A percentile compares a stretch with the other conserved stretches of the same genome.
Conservation (phyloP, 2,888 invertebrate species). For the Trissolcus japonicus region DNA sequence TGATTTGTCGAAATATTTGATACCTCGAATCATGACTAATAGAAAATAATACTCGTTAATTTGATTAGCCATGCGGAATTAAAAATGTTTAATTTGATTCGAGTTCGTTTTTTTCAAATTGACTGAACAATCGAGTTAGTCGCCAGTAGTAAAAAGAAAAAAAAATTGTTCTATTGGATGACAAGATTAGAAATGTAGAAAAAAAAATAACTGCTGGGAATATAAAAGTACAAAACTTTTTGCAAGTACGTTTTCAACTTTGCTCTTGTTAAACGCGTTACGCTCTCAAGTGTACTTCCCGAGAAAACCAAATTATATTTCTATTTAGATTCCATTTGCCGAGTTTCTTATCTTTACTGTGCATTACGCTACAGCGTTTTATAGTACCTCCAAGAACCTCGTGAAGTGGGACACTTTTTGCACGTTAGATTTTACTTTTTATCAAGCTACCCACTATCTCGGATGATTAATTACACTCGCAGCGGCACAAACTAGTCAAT, state of each 20-base stretch:
- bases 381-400: slow-evolving; percentile 24
- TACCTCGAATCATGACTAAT: slow-evolving; percentile 6
- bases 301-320: slow-evolving; percentile 22
- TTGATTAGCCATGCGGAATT: not conserved
- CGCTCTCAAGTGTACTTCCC: slow-evolving; percentile 12
- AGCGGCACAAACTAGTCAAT: slow-evolving; percentile 20
- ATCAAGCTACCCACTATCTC: slow-evolving; percentile 16
- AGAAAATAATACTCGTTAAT: not conserved
- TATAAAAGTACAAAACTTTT: no score
- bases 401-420: slow-evolving; percentile 45
- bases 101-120: no score
- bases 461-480: slow-evolving; percentile 33
- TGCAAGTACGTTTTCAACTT: not conserved
- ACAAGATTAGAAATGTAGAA: no score
- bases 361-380: slow-evolving; percentile 16
- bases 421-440: slow-evolving; percentile 4
- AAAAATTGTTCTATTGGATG: no score
- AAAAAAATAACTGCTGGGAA: no score
- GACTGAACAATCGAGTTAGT: no score
- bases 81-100: no score
- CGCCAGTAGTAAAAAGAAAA: no score
- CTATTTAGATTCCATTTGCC: slow-evolving; percentile 29
- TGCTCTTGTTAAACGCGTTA: slow-evolving; percentile 10
- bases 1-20: slow-evolving; percentile 34
- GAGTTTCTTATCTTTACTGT: slow-evolving; percentile 20